Percentiles rank a stretch among this genome's conserved stretches.
These are phyloP conservation scores for Propithecus coquereli DNA, from an alignment of 2,113 vertebrate genomes.

Conservation along the genomic window DNA sequence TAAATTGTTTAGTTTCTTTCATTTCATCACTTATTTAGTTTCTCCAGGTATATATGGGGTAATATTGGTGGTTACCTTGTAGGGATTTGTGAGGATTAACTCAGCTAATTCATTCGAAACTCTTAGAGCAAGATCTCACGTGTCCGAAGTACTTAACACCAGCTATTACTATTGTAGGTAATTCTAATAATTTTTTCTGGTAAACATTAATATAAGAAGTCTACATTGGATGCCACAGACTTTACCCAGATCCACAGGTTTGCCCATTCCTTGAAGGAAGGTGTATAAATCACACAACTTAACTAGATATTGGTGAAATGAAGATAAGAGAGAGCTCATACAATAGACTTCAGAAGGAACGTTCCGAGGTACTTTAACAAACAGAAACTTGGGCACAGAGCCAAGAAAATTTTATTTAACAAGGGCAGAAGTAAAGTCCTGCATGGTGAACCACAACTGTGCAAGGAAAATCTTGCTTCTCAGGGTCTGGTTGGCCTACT, in stretches of 20 bases:
- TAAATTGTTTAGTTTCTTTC: not conserved
- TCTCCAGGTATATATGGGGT: not conserved
- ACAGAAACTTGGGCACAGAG: not conserved
- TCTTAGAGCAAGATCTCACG: not conserved
- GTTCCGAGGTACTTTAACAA: constrained; percentile 7
- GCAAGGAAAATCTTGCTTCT: not conserved
- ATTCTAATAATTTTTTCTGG: not conserved
- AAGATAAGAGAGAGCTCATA: not conserved
- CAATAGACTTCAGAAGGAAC: not conserved
- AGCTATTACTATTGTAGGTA: not conserved
- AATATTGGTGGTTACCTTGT: not conserved
- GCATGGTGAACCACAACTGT: not conserved
- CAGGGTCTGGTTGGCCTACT: not conserved
- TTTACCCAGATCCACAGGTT: not conserved
- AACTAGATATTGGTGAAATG: not conserved
- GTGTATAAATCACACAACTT: not conserved
- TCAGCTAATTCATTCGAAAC: not conserved
- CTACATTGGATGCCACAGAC: not conserved
- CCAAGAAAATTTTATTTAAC: constrained; percentile 19
- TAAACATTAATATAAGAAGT: not conserved
- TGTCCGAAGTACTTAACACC: not conserved
- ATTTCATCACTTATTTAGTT: not conserved
- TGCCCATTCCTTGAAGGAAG: not conserved
- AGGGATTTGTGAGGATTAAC: not conserved
- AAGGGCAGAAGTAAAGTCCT: constrained; percentile 7